Evolutionary conservation across 2,113 vertebrate species (phyloP).

Genomic region (Macquaria ambigua): DNA sequence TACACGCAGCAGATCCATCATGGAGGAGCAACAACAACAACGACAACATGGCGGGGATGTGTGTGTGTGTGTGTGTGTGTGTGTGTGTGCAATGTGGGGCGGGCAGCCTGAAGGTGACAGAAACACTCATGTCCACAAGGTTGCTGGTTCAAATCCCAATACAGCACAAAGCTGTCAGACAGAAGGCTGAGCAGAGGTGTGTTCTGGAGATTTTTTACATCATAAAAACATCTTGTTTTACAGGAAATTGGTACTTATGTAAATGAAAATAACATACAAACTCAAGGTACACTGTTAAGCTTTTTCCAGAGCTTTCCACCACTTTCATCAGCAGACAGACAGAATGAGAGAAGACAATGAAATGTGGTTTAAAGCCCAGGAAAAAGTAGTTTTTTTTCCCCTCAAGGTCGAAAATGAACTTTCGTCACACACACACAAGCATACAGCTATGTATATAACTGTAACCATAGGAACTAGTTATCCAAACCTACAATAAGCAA

Average conservation of each 20-base stretch:
- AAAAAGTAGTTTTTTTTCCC: no score
- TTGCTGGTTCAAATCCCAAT: conserved; percentile 25
- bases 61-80: no score
- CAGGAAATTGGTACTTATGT: no score
- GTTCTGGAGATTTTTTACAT: background rate
- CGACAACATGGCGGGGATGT: background rate
- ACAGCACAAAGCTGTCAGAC: background rate
- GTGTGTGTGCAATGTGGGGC: no score
- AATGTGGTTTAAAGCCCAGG: background rate
- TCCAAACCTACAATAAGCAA: background rate
- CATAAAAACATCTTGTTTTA: no score
- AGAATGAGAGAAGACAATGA: background rate
- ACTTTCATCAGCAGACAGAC: background rate
- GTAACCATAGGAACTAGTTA: no score
- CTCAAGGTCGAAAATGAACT: no score
- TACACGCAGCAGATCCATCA: conserved; percentile 70
- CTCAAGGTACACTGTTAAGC: no score
- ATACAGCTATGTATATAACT: no score
- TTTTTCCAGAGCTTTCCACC: background rate
- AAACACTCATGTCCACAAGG: conserved; percentile 1
- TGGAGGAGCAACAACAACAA: conserved; percentile 40
- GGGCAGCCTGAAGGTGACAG: conserved; percentile 48
- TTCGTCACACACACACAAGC: no score
- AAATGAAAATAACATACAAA: no score
- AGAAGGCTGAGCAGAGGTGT: background rate